Percentiles rank a stretch among this genome's conserved stretches.
These are phyloP conservation scores for Papilio polytes DNA, from an alignment of 1,140 invertebrate genomes.

Conservation along the genomic window DNA sequence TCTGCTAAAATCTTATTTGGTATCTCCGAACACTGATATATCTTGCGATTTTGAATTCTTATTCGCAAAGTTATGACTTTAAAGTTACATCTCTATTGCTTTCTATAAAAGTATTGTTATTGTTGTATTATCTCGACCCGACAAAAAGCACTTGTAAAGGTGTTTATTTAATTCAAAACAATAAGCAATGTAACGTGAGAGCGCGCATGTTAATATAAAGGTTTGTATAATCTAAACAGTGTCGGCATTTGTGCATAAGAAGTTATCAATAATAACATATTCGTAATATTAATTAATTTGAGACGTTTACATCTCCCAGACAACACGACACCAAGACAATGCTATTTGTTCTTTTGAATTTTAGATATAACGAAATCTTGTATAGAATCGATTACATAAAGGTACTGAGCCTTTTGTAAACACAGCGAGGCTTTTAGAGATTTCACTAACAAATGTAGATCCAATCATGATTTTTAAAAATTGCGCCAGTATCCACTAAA, in stretches of 20 bases:
- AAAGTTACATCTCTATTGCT: neutral
- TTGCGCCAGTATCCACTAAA: too few relatives aligned
- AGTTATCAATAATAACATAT: neutral
- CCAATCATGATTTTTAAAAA: too few relatives aligned
- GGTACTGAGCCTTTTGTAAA: too few relatives aligned
- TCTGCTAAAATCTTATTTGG: neutral
- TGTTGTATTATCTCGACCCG: neutral
- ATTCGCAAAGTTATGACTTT: neutral
- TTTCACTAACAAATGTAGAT: too few relatives aligned
- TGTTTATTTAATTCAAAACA: neutral
- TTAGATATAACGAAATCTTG: neutral
- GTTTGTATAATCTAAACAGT: neutral
- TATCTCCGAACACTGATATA: neutral
- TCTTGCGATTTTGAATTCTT: too few relatives aligned
- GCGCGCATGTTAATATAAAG: neutral
- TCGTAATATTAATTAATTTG: neutral
- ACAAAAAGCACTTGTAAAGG: neutral
- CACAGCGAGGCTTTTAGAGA: too few relatives aligned
- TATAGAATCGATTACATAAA: neutral
- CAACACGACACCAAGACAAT: neutral
- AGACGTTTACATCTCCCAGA: neutral
- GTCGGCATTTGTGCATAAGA: neutral
- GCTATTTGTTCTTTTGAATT: neutral
- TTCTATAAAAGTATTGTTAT: neutral
- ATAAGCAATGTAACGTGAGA: conserved; percentile 7